Evolutionary conservation across 2,888 invertebrate species (phyloP), one percentile per base, ranked within the genome.

Genomic region (Trichogramma dendrolimi): DNA sequence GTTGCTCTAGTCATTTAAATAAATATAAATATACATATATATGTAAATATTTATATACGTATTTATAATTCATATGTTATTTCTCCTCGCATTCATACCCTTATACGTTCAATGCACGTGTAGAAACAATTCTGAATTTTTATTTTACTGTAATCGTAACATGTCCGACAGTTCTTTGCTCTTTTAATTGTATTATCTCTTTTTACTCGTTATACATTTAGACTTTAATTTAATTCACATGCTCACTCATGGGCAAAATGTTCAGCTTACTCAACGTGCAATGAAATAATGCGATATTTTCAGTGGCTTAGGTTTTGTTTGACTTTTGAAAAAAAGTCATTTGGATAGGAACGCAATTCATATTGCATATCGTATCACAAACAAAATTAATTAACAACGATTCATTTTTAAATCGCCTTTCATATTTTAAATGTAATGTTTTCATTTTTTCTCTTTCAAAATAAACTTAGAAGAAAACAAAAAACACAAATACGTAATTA

Each of bases 1-100:
- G 68, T 68, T 69, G 71, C 68, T 73, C 72, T 74, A 74, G 71
- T 75, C 73, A 75, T 71, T 72, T 75, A 75, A 74, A 75, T 75
- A 75, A 74, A 75, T 73, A 71, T 71, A 69, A 69, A 70, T 71
- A 68, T 70, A 67, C 66, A 65, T 70, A 69, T 71, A 68, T 71
- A 70, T 69, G 65, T 69, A 67, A 58, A 60, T 65, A 67, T 67
- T 65, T 69, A 64, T 68, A 47, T 51, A 55, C 27, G 66, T 67
- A 59, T 69, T 64, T 67, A 67, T 27, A 27, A 27, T 65, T 62
- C 69, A 67, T 71, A 70, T 71, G 69, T 70, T 65, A 69, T 70
- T 68, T 70, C 40, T 48, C 49, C 61, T 61, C 49, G 61, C n/a
- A 40, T 58, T 64, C 71, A 70, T 73, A 71, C 69, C 67, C 71